Evolutionary conservation across 2,113 vertebrate genomes (phyloP), one percentile per base, ranked within the genome.

Genomic region (Opisthocomus hoazin): DNA sequence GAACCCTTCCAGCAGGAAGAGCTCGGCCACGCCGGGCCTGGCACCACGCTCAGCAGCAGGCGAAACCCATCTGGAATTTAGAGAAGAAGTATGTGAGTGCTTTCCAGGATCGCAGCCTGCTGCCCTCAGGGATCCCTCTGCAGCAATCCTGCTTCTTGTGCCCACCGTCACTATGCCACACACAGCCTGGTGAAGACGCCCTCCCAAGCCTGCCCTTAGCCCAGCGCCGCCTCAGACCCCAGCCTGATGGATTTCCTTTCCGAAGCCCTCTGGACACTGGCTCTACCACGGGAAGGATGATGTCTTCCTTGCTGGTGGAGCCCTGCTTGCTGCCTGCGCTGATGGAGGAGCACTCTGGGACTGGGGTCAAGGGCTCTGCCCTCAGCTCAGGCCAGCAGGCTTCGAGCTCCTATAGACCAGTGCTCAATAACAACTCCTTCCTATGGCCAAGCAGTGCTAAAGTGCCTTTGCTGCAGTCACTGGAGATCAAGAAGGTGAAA

Each of bases 401-500:
- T 17, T 91, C 97, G 50, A 96, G 96, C 65, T 93, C 84, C 66
- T 96, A 17, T 61, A 98, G 96, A 80, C 95, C 98, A 41, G 51
- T 83, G 84, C 95, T 97, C 34, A 97, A 78, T 64, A 97, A 93
- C 56, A 98, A 60, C 78, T 92, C 96, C n/a, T 97, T 98, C 46
- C 81, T 97, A 81, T 23, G 32, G 91, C 96, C 97, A 86, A 95
- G 86, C 73, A 95, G 97, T 90, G 91, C 98, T 88, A 97, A 99
- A 98, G 98, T 99, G 98, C 98, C 99, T 98, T 98, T 97, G n/a
- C 91, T 88, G 37, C 97, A 96, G 78, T 87, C 96, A 53, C 77
- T 54, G 18, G 98, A 97, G 69, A 73, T 93, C 78, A 97, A 96
- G 76, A 98, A 97, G 74, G 50, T 96, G 64, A 90, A 93, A 54